phyloP scores from a whole-genome alignment of 92 coral and sea anemone genomes.

The Blastomussa wellsi region DNA sequence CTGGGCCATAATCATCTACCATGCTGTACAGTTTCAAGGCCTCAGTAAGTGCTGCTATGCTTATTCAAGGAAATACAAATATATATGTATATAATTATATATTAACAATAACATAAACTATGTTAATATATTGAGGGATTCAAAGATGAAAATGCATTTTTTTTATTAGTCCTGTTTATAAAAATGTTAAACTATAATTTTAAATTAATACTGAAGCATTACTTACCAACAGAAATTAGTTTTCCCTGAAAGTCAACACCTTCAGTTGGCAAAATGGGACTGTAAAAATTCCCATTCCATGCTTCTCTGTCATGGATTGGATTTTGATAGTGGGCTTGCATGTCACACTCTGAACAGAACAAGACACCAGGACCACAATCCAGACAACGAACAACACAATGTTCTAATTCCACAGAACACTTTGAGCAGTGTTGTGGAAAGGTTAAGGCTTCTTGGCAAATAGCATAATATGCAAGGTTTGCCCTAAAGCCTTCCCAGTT shows the following conservation, averaged over 20 bases:
- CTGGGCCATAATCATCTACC: too few relatives aligned
- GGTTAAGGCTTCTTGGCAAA: not conserved
- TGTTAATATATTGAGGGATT: too few relatives aligned
- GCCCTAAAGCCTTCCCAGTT: constrained; percentile 2
- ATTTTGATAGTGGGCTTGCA: not conserved
- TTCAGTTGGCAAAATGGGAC: not conserved
- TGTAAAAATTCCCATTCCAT: not conserved
- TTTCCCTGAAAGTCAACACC: constrained; percentile 5
- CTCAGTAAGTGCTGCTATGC: too few relatives aligned
- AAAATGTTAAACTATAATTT: too few relatives aligned
- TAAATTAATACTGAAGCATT: too few relatives aligned
- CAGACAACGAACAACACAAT: not conserved
- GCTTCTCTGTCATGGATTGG: not conserved
- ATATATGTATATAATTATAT: too few relatives aligned
- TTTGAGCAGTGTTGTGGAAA: not conserved
- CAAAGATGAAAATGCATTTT: too few relatives aligned
- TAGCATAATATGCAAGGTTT: not conserved
- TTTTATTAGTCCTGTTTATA: too few relatives aligned
- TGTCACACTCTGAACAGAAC: not conserved
- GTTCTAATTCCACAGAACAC: not conserved
- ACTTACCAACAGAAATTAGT: not conserved
- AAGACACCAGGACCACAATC: not conserved
- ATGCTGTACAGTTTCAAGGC: too few relatives aligned
- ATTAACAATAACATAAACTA: too few relatives aligned
- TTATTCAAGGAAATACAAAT: too few relatives aligned